phyloP scores from a whole-genome alignment of 2,888 invertebrate genomes.

The Psylliodes chrysocephalus region DNA sequence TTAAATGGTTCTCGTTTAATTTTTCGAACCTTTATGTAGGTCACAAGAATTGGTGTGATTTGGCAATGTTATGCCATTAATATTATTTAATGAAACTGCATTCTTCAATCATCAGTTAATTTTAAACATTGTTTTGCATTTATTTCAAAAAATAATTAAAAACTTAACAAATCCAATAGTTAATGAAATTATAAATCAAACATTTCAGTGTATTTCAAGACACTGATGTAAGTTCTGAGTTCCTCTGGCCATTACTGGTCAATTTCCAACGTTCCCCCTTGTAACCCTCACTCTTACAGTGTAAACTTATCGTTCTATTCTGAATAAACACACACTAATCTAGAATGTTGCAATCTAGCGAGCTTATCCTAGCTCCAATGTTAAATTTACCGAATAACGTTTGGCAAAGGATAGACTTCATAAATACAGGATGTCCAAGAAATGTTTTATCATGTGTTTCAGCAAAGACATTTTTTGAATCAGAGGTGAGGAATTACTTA shows the following conservation, averaged over 20 bases:
- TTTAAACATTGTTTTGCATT: too few relatives aligned
- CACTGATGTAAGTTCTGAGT: constrained; percentile 8
- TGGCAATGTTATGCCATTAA: too few relatives aligned
- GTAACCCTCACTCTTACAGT: constrained; percentile 39
- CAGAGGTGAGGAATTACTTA: too few relatives aligned
- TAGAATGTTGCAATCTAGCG: constrained; percentile 59
- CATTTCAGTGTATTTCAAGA: constrained; percentile 5
- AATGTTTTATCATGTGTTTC: constrained; percentile 37
- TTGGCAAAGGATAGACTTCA: constrained; percentile 49
- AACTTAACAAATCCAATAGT: too few relatives aligned
- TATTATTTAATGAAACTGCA: too few relatives aligned
- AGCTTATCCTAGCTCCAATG: constrained; percentile 50
- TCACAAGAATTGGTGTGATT: too few relatives aligned
- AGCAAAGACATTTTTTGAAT: too few relatives aligned
- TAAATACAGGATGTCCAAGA: constrained; percentile 47
- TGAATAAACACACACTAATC: constrained; percentile 61
- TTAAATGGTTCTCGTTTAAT: too few relatives aligned
- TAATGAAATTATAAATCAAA: background rate
- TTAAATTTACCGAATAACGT: constrained; percentile 56
- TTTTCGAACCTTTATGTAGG: too few relatives aligned
- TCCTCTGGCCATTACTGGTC: constrained; percentile 39
- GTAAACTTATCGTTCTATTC: constrained; percentile 58
- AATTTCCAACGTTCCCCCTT: constrained; percentile 15
- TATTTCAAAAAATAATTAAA: too few relatives aligned
- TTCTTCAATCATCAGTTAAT: too few relatives aligned